Evolutionary conservation across 1,140 invertebrate genomes (phyloP).

Genomic region (Lamellibrachia luymesi): DNA sequence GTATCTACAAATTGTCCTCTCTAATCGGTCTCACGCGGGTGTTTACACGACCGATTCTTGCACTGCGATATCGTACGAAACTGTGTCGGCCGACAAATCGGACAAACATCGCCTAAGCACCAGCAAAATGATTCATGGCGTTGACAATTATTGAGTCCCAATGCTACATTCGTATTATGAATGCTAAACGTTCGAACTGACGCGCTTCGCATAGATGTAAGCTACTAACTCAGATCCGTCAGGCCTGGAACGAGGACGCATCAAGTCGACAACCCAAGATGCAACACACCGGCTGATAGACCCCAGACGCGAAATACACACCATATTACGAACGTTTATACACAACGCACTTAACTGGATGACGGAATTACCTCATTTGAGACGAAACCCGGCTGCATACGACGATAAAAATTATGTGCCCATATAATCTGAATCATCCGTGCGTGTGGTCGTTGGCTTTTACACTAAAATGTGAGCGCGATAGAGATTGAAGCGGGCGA

Average conservation of each 20-base stretch:
- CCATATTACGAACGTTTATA: background rate
- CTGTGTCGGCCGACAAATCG: no score
- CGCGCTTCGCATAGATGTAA: background rate
- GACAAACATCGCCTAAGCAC: no score
- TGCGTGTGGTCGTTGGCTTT: background rate
- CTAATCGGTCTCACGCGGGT: no score
- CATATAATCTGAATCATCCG: background rate
- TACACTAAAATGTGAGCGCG: background rate
- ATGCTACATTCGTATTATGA: background rate
- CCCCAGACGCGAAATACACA: background rate
- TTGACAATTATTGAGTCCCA: no score
- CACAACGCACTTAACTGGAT: background rate
- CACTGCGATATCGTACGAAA: no score
- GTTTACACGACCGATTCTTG: no score
- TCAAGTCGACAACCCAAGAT: background rate
- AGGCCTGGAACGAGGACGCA: background rate
- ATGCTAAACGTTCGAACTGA: no score
- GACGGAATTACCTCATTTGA: slow-evolving; percentile 1
- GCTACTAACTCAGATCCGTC: background rate
- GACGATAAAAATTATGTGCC: background rate
- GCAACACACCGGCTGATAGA: background rate
- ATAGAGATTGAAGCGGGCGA: background rate
- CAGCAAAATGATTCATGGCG: no score
- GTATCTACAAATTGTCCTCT: no score
- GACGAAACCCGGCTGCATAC: background rate